phyloP scores from a whole-genome alignment of 2,888 invertebrate species.

The Phalangium opilio region DNA sequence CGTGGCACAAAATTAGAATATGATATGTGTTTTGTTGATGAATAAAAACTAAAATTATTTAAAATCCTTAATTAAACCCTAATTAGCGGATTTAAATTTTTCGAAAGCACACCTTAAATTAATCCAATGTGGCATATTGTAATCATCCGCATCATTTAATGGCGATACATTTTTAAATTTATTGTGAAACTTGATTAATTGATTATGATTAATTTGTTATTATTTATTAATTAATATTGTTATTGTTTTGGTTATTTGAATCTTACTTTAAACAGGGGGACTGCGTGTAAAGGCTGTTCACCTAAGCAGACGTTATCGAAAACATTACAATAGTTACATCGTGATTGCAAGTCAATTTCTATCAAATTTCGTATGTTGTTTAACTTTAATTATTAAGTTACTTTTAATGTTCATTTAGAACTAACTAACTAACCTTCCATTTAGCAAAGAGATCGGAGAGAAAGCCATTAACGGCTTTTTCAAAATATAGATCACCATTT shows the following conservation, averaged over 20 bases:
- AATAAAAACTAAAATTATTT: no score
- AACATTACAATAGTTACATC: constrained; percentile 97
- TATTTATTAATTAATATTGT: no score
- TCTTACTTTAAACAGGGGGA: constrained; percentile 72
- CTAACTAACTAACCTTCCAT: constrained; percentile 66
- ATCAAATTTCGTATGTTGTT: no score
- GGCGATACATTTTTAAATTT: constrained; percentile 51
- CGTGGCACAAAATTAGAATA: no score
- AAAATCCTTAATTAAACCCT: no score
- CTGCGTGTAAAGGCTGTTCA: constrained; percentile 95
- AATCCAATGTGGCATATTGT: constrained; percentile 97
- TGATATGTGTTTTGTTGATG: no score
- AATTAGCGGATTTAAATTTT: no score
- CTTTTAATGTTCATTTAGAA: no score
- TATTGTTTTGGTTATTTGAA: no score
- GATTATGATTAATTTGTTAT: no score
- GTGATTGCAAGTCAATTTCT: constrained; percentile 85
- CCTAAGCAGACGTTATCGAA: constrained; percentile 96
- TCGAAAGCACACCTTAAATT: constrained; percentile 81
- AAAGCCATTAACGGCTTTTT: constrained; percentile 89
- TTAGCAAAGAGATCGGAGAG: constrained; percentile 86
- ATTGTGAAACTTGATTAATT: constrained; percentile 58
- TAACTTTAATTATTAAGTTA: no score
- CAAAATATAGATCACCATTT: constrained; percentile 95
- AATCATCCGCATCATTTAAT: constrained; percentile 69